Base-by-base conservation (phyloP, 1,140 invertebrate species). In the Liolophura sinensis region DNA sequence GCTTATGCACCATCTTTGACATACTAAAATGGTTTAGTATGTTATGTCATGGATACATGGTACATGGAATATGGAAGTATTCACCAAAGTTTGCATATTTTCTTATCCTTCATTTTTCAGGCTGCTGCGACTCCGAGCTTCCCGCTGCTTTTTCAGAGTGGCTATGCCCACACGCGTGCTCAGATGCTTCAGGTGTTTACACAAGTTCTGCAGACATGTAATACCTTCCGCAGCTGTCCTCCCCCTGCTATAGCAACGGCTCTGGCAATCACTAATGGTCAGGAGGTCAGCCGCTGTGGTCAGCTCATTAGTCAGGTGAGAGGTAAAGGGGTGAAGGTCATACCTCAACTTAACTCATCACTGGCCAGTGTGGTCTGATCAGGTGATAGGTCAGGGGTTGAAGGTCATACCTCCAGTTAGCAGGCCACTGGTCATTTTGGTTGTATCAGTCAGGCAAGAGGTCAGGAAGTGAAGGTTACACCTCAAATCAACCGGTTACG, bases 241-340 rank as follows among this genome's bases (percentile, higher is more conserved):
- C 94, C 95, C 40, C 94, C 95, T 3, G 95, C 95, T 3, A 95
- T 97, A 68, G 93, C 94, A 0, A 88, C 90, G 1, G 90, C 92
- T 14, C 88, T 94, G 56, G 93, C 93, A 0, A 86, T 90, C 62
- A 89, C 88, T 20, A 92, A 90, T 12, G 87, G 92, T 63, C 93
- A 95, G 76, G 92, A 95, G 76, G 87, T 93, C 16, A 90, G 92
- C 69, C 88, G 91, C 73, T 94, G 91, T 84, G 92, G 93, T 1
- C 89, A 93, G 69, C 91, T 94, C 4, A 91, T 92, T 0, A 89
- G 89, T 78, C 92, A 93, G 85, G 80, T 80, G 56, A 62, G 48
- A 22, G 31, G 3, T 3, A 3, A 40, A 9, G 31, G 31, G n/a
- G n/a, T n/a, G 12, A 54, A 54, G n/a, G n/a, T 54, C 51, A 54